These are phyloP conservation scores for Pogona vitticeps DNA, from an alignment of 2,113 vertebrate species.

Conservation along the genomic window DNA sequence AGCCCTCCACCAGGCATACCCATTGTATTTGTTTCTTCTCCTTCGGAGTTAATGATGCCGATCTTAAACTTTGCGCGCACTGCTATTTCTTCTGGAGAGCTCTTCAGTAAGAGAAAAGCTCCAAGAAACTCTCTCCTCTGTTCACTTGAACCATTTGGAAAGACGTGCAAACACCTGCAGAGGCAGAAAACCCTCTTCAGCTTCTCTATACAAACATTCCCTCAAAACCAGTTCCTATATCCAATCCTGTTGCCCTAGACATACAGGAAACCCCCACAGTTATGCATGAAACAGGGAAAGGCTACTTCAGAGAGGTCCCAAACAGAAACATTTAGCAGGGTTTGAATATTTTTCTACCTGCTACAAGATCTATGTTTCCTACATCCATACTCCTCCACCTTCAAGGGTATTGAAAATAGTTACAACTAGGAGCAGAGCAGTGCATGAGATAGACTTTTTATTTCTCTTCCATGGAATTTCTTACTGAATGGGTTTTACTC, in stretches of 20 bases:
- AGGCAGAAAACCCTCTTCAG: slow-evolving; percentile 29
- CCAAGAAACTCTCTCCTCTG: slow-evolving; percentile 94
- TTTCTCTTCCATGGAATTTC: background rate
- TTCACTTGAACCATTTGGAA: slow-evolving; percentile 92
- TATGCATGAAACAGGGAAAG: no score
- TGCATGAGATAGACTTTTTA: background rate
- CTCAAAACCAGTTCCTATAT: background rate
- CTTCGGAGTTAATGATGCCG: slow-evolving; percentile 92
- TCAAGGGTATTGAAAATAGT: no score
- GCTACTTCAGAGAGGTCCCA: background rate
- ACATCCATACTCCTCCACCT: no score
- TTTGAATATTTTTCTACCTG: background rate
- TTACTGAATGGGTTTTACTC: background rate
- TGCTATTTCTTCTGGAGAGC: slow-evolving; percentile 94
- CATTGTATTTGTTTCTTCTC: slow-evolving; percentile 94
- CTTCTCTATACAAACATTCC: no score
- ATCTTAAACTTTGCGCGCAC: slow-evolving; percentile 97
- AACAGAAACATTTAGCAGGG: background rate
- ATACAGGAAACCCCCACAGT: no score
- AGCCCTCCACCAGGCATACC: slow-evolving; percentile 72
- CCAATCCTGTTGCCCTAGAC: no score
- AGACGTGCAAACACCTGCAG: slow-evolving; percentile 89
- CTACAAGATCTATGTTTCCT: background rate
- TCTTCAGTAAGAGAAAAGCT: slow-evolving; percentile 91
- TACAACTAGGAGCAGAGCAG: background rate